A percentile compares a stretch with the other conserved stretches of the same genome.
Conservation (phyloP, 2,113 vertebrate species). For the Plestiodon gilberti region DNA sequence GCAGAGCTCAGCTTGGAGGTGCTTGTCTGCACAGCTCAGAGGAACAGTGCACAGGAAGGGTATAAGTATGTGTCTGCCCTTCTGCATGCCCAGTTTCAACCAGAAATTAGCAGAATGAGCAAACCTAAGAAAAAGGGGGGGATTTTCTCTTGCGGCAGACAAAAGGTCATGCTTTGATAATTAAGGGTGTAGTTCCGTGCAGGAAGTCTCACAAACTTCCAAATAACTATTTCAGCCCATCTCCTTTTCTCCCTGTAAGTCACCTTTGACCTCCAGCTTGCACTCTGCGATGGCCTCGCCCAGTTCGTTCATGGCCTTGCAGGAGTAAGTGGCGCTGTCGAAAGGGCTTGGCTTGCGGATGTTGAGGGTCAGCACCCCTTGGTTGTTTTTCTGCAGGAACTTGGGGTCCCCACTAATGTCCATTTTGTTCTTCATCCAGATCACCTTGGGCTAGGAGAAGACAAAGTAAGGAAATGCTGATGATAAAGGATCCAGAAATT, state of each 20-base stretch:
- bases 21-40: no score
- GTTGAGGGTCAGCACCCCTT: conserved; percentile 87
- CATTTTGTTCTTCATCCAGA: conserved; percentile 93
- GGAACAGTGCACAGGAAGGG: no score
- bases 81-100: neutral
- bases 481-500: neutral
- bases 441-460: conserved; percentile 82
- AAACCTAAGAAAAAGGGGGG: no score
- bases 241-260: neutral
- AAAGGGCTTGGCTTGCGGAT: conserved; percentile 86
- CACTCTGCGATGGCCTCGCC: conserved; percentile 85
- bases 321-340: conserved; percentile 85
- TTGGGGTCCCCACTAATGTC: conserved; percentile 86
- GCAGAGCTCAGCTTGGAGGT: no score
- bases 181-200: neutral
- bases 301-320: conserved; percentile 83
- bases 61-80: neutral
- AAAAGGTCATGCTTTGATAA: neutral
- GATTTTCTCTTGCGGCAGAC: no score
- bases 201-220: neutral
- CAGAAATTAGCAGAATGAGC: no score
- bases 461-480: neutral
- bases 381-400: conserved; percentile 88
- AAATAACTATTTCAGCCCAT: neutral
- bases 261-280: conserved; percentile 82